A percentile compares a stretch with the other conserved stretches of the same genome.
Conservation (phyloP, 2,113 vertebrate species). For the Australoheros scitulus region DNA sequence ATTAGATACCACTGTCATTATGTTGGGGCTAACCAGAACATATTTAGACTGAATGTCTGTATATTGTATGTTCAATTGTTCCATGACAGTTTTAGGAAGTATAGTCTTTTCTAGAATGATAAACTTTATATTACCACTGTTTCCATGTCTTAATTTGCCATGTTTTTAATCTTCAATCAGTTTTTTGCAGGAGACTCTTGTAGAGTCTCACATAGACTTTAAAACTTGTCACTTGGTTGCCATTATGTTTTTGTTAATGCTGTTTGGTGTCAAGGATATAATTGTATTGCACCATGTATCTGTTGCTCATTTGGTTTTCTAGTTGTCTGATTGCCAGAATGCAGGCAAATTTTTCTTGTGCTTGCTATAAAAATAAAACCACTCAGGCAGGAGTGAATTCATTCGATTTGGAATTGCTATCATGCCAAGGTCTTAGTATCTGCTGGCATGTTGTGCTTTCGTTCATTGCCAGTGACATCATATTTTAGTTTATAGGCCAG, state of each 20-base stretch:
- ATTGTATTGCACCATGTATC: not conserved
- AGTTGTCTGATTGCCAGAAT: not conserved
- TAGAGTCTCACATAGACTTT: not conserved
- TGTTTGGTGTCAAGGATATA: not conserved
- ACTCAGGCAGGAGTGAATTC: not conserved
- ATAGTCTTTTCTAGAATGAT: not conserved
- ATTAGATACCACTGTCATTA: not conserved
- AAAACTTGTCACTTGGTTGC: not conserved
- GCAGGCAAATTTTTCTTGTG: not conserved
- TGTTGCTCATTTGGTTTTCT: not conserved
- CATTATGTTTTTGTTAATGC: not conserved
- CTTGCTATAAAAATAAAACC: not conserved
- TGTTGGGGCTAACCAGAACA: not conserved
- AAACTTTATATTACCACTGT: not conserved
- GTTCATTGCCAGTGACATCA: conserved; percentile 10
- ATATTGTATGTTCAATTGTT: not conserved
- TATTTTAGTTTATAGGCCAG: not conserved
- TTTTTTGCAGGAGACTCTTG: not conserved
- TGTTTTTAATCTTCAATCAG: not conserved
- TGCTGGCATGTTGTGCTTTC: conserved; percentile 1
- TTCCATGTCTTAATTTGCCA: not conserved
- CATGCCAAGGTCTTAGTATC: not conserved
- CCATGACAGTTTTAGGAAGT: not conserved
- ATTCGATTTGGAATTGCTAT: not conserved
- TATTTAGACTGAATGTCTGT: not conserved